Evolutionary conservation across 35 echinoderm and acorn worm species (phyloP).

Genomic region (Apostichopus californicus): DNA sequence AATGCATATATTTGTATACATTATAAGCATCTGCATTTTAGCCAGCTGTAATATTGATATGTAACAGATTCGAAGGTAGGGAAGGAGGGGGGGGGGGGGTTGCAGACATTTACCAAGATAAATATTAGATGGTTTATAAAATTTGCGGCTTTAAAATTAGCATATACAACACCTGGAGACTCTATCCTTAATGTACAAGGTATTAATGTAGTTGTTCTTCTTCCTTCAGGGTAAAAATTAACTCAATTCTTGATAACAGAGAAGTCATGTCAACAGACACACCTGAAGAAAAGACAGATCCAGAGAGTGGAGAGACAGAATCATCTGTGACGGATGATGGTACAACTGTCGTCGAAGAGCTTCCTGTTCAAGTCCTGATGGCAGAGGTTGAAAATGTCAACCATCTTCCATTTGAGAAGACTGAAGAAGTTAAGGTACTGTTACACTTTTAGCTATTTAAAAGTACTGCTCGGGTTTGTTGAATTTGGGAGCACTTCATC

Average conservation of each 20-base stretch:
- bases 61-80: no score
- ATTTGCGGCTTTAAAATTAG: no score
- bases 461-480: not conserved
- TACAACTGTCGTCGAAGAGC: not conserved
- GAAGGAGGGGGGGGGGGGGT: no score
- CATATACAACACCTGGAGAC: no score
- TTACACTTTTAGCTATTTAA: not conserved
- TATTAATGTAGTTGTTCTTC: not conserved
- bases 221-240: constrained; percentile 34
- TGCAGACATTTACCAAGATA: no score
- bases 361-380: constrained; percentile 67
- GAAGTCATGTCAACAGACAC: not conserved
- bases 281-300: not conserved
- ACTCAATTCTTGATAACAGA: constrained; percentile 46
- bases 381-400: constrained; percentile 89
- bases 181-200: no score
- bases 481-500: not conserved
- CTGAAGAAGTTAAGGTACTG: constrained; percentile 91
- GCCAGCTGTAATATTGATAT: no score
- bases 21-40: no score
- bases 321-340: not conserved
- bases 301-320: constrained; percentile 41
- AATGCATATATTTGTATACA: no score
- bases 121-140: no score
- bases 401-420: constrained; percentile 76